A percentile compares a stretch with the other conserved stretches of the same genome.
These are phyloP conservation scores for Arge pagana DNA, from an alignment of 2,888 invertebrate species.

Conservation along the genomic window DNA sequence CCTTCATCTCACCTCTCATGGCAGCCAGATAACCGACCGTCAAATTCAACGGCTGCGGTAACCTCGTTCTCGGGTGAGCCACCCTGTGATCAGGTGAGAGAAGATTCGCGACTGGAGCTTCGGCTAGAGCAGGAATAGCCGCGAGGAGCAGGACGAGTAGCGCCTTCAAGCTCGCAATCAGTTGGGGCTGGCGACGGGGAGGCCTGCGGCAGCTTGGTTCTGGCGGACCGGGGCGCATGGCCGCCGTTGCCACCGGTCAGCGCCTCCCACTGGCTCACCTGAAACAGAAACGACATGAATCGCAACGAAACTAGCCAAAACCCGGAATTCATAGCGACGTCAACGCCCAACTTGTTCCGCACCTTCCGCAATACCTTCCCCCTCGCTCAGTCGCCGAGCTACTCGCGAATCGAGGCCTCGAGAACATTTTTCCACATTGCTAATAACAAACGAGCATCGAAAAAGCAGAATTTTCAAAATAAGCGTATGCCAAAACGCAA, in stretches of 20 bases:
- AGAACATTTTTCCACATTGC: too few relatives aligned
- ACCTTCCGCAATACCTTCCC: too few relatives aligned
- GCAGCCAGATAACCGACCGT: conserved; percentile 88
- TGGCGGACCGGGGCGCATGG: conserved; percentile 67
- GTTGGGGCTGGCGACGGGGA: conserved; percentile 58
- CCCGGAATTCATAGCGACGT: too few relatives aligned
- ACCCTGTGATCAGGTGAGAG: conserved; percentile 24
- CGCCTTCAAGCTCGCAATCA: conserved; percentile 36
- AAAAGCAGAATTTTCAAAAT: too few relatives aligned
- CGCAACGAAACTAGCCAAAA: too few relatives aligned
- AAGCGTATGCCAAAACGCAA: too few relatives aligned
- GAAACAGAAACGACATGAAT: conserved; percentile 8
- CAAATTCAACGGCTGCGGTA: conserved; percentile 58
- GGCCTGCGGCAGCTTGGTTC: conserved; percentile 59
- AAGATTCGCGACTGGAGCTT: conserved; percentile 14
- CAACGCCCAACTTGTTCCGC: too few relatives aligned
- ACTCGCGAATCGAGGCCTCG: too few relatives aligned
- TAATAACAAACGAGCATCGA: too few relatives aligned
- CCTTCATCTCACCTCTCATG: conserved; percentile 75
- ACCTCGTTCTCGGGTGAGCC: conserved; percentile 27
- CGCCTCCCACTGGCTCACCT: conserved; percentile 57
- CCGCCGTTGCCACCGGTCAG: conserved; percentile 62
- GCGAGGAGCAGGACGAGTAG: conserved; percentile 35
- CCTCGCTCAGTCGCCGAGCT: too few relatives aligned
- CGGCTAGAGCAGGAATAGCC: conserved; percentile 23